Conservation (phyloP, 2,797 vertebrate species). For the Sardinella longiceps region DNA sequence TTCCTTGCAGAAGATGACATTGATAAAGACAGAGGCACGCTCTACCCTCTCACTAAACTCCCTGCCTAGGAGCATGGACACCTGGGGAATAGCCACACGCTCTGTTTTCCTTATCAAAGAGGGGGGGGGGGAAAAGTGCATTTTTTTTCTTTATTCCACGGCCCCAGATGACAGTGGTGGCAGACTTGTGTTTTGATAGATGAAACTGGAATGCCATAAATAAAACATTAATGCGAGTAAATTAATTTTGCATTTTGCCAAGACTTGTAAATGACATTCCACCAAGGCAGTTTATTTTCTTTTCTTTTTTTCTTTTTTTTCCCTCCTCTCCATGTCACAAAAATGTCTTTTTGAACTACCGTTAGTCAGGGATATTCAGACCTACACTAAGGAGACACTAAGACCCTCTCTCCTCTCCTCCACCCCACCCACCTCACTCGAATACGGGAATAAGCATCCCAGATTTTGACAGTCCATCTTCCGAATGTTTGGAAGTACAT, state of each 20-base stretch:
- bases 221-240: slow-evolving; percentile 14
- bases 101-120: not conserved
- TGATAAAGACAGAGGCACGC: slow-evolving; percentile 41
- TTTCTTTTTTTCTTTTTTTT: not conserved
- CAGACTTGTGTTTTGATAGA: not conserved
- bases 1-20: slow-evolving; percentile 49
- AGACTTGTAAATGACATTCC: not conserved
- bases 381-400: not conserved
- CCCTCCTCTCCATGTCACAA: not conserved
- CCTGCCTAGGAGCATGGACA: not conserved
- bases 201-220: slow-evolving; percentile 19
- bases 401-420: not conserved
- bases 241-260: slow-evolving; percentile 21
- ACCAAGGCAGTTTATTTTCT: slow-evolving; percentile 9
- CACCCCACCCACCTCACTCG: not conserved
- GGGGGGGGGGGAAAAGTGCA: not conserved
- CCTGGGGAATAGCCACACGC: not conserved
- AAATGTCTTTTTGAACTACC: slow-evolving; percentile 12
- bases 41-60: slow-evolving; percentile 13
- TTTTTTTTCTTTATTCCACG: not conserved
- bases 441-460: slow-evolving; percentile 42
- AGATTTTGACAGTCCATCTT: slow-evolving; percentile 66
- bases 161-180: slow-evolving; percentile 19
- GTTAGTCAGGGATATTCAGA: slow-evolving; percentile 10
- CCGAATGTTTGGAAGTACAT: slow-evolving; percentile 64